A percentile compares a stretch with the other conserved stretches of the same genome.
These are phyloP conservation scores for Bagarius yarrelli DNA, from an alignment of 2,113 vertebrate genomes.

Conservation along the genomic window DNA sequence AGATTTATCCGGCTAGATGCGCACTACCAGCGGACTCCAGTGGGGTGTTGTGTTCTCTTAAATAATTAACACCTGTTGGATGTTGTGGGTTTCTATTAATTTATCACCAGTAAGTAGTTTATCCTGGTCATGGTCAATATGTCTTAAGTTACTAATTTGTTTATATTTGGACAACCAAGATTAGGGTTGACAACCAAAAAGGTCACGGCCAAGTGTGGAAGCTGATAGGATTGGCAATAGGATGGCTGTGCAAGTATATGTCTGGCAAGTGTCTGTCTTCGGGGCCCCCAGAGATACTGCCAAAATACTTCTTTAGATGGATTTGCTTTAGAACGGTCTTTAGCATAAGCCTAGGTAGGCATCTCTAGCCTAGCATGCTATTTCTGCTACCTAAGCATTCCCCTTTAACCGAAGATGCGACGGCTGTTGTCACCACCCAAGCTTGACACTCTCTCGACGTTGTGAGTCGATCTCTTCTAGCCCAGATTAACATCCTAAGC, in stretches of 20 bases:
- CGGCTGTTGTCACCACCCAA: slow-evolving; percentile 14
- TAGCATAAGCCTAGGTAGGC: not conserved
- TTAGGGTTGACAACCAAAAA: not conserved
- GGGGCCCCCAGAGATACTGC: slow-evolving; percentile 31
- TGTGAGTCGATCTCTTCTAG: slow-evolving; percentile 23
- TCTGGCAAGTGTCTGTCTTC: slow-evolving; percentile 43
- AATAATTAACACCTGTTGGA: not conserved
- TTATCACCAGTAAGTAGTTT: not conserved
- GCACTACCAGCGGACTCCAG: not conserved
- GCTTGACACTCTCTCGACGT: not conserved
- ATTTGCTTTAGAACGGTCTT: not conserved
- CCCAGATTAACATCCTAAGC: slow-evolving; percentile 38
- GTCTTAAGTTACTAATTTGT: not conserved
- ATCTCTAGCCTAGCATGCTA: slow-evolving; percentile 4
- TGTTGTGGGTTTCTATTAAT: not conserved
- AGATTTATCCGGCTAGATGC: no score
- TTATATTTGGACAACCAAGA: not conserved
- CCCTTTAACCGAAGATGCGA: not conserved
- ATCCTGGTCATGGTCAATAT: not conserved
- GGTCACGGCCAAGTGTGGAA: not conserved
- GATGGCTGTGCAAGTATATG: not conserved
- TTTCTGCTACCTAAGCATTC: slow-evolving; percentile 27
- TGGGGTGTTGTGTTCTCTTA: not conserved
- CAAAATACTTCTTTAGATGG: not conserved
- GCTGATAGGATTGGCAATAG: not conserved